phyloP scores from a whole-genome alignment of 1,140 invertebrate species.

The Whitmania pigra region DNA sequence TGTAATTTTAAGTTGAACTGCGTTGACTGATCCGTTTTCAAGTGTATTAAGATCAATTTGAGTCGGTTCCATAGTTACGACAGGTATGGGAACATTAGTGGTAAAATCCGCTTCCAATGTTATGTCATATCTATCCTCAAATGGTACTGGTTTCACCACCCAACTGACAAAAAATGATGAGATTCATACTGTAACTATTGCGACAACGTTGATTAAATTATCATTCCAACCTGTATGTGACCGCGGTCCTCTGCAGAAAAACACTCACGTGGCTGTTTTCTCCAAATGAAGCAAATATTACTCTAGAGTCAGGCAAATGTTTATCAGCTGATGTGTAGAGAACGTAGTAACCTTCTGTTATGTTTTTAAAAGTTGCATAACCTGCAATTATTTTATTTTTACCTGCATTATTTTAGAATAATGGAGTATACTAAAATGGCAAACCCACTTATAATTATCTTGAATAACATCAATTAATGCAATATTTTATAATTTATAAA shows the following conservation, averaged over 20 bases:
- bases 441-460: no score
- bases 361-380: conserved; percentile 24
- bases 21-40: conserved; percentile 22
- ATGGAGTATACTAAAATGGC: no score
- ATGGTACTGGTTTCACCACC: conserved; percentile 25
- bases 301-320: conserved; percentile 24
- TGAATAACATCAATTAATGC: no score
- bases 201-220: not conserved
- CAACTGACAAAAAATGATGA: conserved; percentile 7
- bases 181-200: not conserved
- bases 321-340: conserved; percentile 23
- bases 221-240: conserved; percentile 24
- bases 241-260: conserved; percentile 27
- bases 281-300: conserved; percentile 23
- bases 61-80: conserved; percentile 25
- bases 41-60: conserved; percentile 25
- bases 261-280: conserved; percentile 20
- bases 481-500: no score
- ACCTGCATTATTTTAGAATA: no score
- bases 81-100: conserved; percentile 25
- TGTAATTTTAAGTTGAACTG: conserved; percentile 26
- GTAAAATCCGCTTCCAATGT: conserved; percentile 27
- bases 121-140: conserved; percentile 27
- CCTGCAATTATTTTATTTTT: no score
- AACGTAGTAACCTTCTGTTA: conserved; percentile 26